These are phyloP conservation scores for Idaea dimidiata DNA, from an alignment of 2,888 invertebrate genomes.

Conservation along the genomic window DNA sequence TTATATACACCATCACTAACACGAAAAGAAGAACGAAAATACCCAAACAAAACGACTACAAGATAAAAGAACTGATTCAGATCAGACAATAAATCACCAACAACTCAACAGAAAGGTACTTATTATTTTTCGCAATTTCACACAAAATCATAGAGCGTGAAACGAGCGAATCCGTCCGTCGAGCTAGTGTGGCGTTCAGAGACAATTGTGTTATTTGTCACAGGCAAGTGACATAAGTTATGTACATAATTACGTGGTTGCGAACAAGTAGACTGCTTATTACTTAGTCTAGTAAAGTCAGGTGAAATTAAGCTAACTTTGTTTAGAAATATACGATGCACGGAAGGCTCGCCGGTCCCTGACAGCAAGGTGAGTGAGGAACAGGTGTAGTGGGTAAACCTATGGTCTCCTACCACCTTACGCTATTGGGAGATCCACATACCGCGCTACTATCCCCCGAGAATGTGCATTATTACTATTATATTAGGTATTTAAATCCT, in stretches of 20 bases:
- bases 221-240: constrained; percentile 21
- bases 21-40: not conserved
- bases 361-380: too few species aligned
- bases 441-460: too few species aligned
- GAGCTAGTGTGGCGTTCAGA: constrained; percentile 19
- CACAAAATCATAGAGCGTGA: not conserved
- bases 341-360: too few species aligned
- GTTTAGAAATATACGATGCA: not conserved
- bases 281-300: not conserved
- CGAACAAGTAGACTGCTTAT: constrained; percentile 5
- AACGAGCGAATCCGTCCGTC: constrained; percentile 17
- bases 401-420: too few species aligned
- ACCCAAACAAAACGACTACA: not conserved
- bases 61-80: not conserved
- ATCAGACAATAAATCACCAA: not conserved
- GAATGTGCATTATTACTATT: too few species aligned
- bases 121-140: not conserved
- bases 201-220: constrained; percentile 25
- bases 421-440: too few species aligned
- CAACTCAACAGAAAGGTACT: not conserved
- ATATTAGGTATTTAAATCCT: too few species aligned
- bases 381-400: too few species aligned
- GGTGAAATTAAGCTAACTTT: not conserved
- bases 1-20: too few species aligned
- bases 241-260: constrained; percentile 25